Percentiles rank a stretch among this genome's conserved stretches.
These are phyloP conservation scores for Rhinella marina DNA, from an alignment of 2,797 vertebrate species.

Conservation along the genomic window DNA sequence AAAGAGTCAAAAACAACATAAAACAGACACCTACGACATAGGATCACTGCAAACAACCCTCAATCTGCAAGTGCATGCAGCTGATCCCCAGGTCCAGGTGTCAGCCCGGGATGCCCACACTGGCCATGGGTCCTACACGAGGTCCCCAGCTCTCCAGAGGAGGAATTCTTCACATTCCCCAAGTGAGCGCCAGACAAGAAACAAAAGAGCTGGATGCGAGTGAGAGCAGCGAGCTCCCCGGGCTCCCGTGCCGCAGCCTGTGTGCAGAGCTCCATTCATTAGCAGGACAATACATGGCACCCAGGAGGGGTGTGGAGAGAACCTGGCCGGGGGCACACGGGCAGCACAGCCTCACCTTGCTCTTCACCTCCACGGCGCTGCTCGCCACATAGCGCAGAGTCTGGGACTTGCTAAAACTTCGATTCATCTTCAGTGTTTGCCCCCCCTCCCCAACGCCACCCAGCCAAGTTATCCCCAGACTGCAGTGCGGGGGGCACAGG, in stretches of 20 bases:
- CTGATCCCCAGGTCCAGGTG: neutral
- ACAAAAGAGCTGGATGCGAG: slow-evolving; percentile 52
- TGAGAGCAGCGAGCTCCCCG: slow-evolving; percentile 1
- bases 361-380: slow-evolving; percentile 94
- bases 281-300: neutral
- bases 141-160: neutral
- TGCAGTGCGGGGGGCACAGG: slow-evolving; percentile 61
- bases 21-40: too few relatives aligned
- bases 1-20: too few relatives aligned
- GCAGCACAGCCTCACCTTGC: slow-evolving; percentile 86
- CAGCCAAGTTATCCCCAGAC: slow-evolving; percentile 60
- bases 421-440: slow-evolving; percentile 84
- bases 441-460: slow-evolving; percentile 45
- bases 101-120: neutral
- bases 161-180: slow-evolving; percentile 51
- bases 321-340: neutral
- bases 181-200: slow-evolving; percentile 30
- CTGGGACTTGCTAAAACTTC: slow-evolving; percentile 92
- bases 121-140: neutral
- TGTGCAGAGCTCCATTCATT: slow-evolving; percentile 62
- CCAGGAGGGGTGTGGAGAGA: neutral
- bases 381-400: slow-evolving; percentile 85
- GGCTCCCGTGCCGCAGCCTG: neutral
- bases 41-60: too few relatives aligned
- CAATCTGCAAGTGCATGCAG: too few relatives aligned